Base-by-base conservation (phyloP, 2,113 vertebrate species). In the Channa maculata region DNA sequence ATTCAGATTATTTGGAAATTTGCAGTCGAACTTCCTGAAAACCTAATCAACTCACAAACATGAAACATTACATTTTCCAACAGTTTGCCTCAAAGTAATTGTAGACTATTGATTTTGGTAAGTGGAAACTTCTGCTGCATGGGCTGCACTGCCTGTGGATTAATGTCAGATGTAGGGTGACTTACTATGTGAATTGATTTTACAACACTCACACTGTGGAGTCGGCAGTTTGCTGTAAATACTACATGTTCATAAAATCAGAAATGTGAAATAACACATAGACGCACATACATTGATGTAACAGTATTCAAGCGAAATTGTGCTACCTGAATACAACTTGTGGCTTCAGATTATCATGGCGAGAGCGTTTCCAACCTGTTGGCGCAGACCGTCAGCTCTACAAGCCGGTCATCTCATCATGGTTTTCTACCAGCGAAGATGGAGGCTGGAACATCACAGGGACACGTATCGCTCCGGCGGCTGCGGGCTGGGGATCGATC, bases 351-450 rank as follows among this genome's bases (percentile, higher is more conserved):
- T 10, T 24, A 15, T 58, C 2, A 55, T 2, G 51, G 48, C 45
- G 13, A 14, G 33, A 57, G 43, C 64, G 15, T 44, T 9, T 8
- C 65, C 88, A 82, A 89, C 89, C 89, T 89, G 88, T 89, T 84
- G 41, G 65, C 68, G 77, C 58, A 37, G 46, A 83, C 77, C 71
- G 61, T 71, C 78, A 81, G 83, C 84, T 64, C 57, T 44, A 50
- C 76, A 38, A 13, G 48, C 48, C 84, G 85, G 79, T 85, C 82
- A 82, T 67, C 83, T 87, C 83, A 12, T 81, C 88, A 79, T 75
- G 72, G 38, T n/a, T 54, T 37, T 1, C 7, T 50, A 6, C 8
- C 65, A 5, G 77, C 43, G 82, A 80, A 75, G 79, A 85, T 79
- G 83, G 81, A 85, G 69, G 74, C 48, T 69, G 73, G 7, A 62